Percentiles rank a stretch among this genome's conserved stretches.
Evolutionary conservation across 2,113 vertebrate genomes (phyloP).

Genomic region (Melozone crissalis): DNA sequence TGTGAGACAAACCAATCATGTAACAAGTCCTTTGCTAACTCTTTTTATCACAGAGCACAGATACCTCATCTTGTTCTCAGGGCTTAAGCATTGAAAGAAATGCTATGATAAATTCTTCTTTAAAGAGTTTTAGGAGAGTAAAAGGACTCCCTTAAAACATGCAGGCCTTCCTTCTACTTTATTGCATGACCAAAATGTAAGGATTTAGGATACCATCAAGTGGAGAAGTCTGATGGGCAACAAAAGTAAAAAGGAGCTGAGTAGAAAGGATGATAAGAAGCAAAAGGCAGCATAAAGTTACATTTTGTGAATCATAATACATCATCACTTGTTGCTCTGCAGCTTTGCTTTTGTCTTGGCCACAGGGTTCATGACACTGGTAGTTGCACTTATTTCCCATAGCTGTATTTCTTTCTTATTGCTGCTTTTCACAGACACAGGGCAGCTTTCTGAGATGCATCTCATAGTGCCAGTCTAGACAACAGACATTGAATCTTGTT

Average conservation of each 20-base stretch:
- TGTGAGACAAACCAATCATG: rapidly evolving
- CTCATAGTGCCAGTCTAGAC: neutral
- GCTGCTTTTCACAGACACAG: neutral
- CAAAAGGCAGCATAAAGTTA: neutral
- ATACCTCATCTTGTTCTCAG: neutral
- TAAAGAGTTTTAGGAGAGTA: neutral
- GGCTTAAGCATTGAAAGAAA: neutral
- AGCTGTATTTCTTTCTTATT: neutral
- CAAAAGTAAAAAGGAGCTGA: neutral
- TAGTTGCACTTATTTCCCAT: neutral
- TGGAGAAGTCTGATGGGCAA: neutral
- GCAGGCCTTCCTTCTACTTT: neutral
- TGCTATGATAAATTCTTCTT: neutral
- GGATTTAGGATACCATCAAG: neutral
- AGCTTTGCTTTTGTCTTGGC: neutral
- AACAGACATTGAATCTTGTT: neutral
- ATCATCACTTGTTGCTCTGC: neutral
- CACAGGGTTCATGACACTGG: neutral
- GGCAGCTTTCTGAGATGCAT: neutral
- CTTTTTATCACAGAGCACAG: neutral
- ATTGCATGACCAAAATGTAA: neutral
- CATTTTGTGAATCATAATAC: neutral
- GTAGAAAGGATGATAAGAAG: neutral
- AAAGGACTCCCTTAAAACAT: neutral
- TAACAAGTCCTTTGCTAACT: neutral